Evolutionary conservation across 2,797 vertebrate genomes (phyloP).

Genomic region (Lutra lutra): DNA sequence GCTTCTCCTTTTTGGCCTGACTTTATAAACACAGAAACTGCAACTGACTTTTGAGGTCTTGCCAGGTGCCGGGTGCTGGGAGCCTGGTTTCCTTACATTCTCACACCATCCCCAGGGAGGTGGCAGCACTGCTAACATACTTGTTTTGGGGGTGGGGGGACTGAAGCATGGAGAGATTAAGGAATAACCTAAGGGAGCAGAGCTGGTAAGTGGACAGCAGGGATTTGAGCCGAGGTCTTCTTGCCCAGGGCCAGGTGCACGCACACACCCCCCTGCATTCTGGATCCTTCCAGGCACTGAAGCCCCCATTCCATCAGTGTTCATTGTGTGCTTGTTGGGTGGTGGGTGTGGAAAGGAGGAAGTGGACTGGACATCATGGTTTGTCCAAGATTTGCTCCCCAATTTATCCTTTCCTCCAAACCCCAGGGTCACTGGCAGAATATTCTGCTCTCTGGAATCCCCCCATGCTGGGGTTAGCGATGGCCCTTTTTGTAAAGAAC

Average conservation of each 20-base stretch:
- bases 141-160: neutral
- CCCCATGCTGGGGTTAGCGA: neutral
- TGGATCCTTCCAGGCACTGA: neutral
- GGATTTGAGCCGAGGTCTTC: neutral
- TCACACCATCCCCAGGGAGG: neutral
- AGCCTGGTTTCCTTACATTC: neutral
- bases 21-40: neutral
- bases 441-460: neutral
- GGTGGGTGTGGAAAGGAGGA: neutral
- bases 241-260: neutral
- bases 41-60: neutral
- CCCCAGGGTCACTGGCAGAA: neutral
- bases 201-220: neutral
- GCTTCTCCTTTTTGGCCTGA: neutral
- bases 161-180: neutral
- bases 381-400: neutral
- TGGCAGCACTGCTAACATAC: neutral
- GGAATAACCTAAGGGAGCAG: neutral
- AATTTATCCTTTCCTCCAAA: neutral
- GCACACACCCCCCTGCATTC: accelerated
- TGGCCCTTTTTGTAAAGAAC: neutral
- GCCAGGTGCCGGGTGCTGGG: neutral
- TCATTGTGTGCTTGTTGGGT: too few relatives aligned
- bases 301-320: neutral
- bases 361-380: neutral